A percentile compares a stretch with the other conserved stretches of the same genome.
Conservation (phyloP, 2,797 vertebrate species). For the Coilia nasus region DNA sequence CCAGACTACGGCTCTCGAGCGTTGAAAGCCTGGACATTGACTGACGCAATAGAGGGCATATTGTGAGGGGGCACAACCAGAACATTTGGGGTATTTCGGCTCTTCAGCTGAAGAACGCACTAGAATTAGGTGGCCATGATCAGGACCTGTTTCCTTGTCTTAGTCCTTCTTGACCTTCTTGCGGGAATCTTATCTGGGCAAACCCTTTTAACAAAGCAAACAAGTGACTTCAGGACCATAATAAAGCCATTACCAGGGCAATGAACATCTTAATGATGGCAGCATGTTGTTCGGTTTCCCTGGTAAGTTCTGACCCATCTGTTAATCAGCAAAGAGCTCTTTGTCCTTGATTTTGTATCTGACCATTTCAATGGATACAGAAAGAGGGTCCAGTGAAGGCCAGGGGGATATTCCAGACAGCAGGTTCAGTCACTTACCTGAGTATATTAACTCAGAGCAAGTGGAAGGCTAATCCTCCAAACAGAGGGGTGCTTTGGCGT, state of each 20-base stretch:
- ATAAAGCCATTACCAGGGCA: conserved; percentile 13
- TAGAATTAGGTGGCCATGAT: neutral
- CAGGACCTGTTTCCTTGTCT: neutral
- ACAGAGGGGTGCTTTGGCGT: too few species aligned
- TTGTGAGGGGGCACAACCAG: neutral
- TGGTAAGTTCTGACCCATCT: neutral
- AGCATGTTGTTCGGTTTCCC: neutral
- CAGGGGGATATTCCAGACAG: too few species aligned
- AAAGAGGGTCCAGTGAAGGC: neutral
- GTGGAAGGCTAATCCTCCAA: too few species aligned
- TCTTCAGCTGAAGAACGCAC: neutral
- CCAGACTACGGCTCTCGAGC: neutral
- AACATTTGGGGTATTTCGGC: neutral
- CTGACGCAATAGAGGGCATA: neutral
- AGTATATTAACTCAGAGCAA: too few species aligned
- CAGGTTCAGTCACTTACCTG: too few species aligned
- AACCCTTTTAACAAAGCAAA: conserved; percentile 20
- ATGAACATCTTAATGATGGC: conserved; percentile 8
- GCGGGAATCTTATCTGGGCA: neutral
- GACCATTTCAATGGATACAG: neutral
- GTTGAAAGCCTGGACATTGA: neutral
- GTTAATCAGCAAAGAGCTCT: neutral
- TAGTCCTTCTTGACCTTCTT: conserved; percentile 8
- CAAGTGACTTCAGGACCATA: conserved; percentile 6
- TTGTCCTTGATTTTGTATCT: neutral